Evolutionary conservation across 2,113 vertebrate species (phyloP), one percentile per base, ranked within the genome.

Genomic region (Charadrius vociferus): DNA sequence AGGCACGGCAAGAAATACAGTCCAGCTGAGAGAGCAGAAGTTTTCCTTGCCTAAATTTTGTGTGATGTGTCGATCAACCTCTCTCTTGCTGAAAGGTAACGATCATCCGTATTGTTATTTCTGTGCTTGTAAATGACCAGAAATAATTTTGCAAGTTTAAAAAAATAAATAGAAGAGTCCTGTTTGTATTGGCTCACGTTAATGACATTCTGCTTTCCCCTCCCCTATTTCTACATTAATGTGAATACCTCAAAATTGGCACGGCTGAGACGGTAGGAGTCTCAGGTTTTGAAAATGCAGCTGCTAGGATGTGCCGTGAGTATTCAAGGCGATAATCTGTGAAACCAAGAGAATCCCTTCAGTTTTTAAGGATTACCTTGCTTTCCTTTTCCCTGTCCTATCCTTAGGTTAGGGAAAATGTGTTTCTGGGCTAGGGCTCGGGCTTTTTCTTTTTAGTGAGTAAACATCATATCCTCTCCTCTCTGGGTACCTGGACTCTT

Each of bases 211-310:
- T 74, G 43, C 20, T 18, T 10, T 37, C 49, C 9, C 39, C 12
- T 11, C 2, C 14, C 29, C 5, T 24, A 1, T 56, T 81, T 29
- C 7, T 59, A 10, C 58, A 0, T 3, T 4, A 10, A 36, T 30
- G n/a, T 23, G 53, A 50, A 13, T 32, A 50, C 43, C 62, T 59
- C 52, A 29, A 7, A 75, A 56, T 3, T 14, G 62, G 53, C 81
- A 47, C 4, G 1, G 52, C 4, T 3, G 15, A n/a, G n/a, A n/a
- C n/a, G 59, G 19, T 26, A 22, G 7, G 26, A 12, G 9, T 23
- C 43, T 95, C 32, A 11, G 72, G n/a, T 81, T 75, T 49, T 52
- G 66, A 45, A 89, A 79, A 66, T 12, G 3, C 0, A 79, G 34
- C 77, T 78, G 34, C 24, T 45, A 6, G 68, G 30, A 12, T 67